These are phyloP conservation scores for Sarcoramphus papa DNA, from an alignment of 2,797 vertebrate species.

Conservation along the genomic window DNA sequence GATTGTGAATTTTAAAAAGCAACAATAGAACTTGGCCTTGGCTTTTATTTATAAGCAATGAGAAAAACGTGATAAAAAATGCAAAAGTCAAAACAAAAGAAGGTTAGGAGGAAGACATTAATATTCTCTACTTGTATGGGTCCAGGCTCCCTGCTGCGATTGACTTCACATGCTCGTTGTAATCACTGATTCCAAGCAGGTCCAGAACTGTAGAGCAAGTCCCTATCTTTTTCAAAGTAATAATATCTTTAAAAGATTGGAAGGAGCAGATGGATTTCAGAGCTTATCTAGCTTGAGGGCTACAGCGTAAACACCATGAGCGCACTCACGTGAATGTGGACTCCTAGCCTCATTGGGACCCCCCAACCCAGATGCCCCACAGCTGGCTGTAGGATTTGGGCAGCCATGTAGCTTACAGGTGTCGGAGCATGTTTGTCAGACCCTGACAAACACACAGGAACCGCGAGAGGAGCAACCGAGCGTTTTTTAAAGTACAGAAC, in stretches of 20 bases:
- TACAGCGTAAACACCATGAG: rapidly evolving
- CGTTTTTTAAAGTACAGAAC: neutral
- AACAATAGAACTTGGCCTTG: neutral
- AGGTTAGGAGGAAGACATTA: neutral
- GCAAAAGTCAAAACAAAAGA: neutral
- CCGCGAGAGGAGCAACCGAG: neutral
- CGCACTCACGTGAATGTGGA: rapidly evolving
- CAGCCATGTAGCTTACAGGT: neutral
- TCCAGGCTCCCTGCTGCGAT: neutral
- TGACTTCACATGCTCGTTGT: neutral
- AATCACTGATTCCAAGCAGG: neutral
- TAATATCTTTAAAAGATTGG: neutral
- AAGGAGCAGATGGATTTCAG: neutral
- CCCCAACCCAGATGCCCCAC: neutral
- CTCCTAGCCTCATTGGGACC: rapidly evolving
- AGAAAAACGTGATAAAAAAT: neutral
- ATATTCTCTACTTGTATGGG: neutral
- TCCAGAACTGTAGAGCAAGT: neutral
- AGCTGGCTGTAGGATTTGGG: neutral
- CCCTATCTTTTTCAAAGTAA: neutral
- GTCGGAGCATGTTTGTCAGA: neutral
- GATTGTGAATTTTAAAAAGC: neutral
- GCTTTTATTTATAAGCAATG: neutral
- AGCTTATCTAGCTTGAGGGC: neutral
- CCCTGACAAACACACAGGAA: neutral